phyloP scores from a whole-genome alignment of 2,113 vertebrate genomes.

The Psittacula cyanocephala region DNA sequence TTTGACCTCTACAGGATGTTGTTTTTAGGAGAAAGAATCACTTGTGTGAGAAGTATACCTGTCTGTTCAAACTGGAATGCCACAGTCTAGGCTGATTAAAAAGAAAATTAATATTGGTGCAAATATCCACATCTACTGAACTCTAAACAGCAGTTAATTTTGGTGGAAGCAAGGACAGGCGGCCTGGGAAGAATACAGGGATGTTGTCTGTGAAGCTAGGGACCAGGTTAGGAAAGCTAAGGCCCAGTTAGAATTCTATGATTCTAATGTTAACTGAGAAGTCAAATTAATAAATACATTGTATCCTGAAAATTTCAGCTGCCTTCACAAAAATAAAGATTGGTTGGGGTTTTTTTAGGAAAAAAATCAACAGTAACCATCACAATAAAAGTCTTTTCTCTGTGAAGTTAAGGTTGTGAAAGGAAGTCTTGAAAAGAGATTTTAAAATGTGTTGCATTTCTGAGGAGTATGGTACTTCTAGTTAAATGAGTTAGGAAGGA shows the following conservation, averaged over 20 bases:
- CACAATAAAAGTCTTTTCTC: not conserved
- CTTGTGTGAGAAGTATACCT: conserved; percentile 23
- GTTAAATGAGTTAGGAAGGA: not conserved
- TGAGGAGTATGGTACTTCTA: not conserved
- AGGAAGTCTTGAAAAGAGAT: not conserved
- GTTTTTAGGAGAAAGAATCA: not conserved
- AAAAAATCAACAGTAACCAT: not conserved
- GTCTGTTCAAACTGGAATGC: not conserved
- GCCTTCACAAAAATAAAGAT: not conserved
- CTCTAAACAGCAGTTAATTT: not conserved
- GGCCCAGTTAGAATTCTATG: too few relatives aligned
- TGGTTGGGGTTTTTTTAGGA: not conserved
- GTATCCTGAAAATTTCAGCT: not conserved
- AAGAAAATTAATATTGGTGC: not conserved
- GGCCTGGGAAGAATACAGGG: too few relatives aligned
- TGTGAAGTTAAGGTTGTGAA: not conserved
- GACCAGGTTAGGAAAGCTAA: too few relatives aligned
- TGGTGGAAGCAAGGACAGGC: too few relatives aligned
- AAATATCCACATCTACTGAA: not conserved
- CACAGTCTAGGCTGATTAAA: not conserved
- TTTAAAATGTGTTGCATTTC: not conserved
- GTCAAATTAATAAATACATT: not conserved
- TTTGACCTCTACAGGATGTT: conserved; percentile 22
- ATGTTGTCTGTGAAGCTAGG: too few relatives aligned
- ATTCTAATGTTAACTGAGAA: not conserved